phyloP scores from a whole-genome alignment of 2,797 vertebrate genomes.

The Molossus molossus region DNA sequence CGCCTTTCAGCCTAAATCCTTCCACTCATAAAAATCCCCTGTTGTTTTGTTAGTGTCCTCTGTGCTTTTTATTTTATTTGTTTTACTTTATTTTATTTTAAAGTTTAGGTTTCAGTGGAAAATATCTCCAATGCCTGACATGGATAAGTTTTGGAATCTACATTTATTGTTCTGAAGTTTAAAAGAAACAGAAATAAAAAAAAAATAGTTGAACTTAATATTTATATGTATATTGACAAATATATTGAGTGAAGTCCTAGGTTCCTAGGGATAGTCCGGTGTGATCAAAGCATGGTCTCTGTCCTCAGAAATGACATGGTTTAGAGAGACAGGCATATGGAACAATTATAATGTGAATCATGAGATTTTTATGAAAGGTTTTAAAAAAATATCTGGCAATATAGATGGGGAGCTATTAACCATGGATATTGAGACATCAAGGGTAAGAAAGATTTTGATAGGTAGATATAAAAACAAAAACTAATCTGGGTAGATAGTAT shows the following conservation, averaged over 20 bases:
- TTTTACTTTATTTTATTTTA: slow-evolving; percentile 65
- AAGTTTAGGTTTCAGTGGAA: slow-evolving; percentile 48
- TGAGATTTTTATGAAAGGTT: background rate
- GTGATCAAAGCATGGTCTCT: background rate
- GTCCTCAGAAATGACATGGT: background rate
- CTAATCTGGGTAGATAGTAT: background rate
- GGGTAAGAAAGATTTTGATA: background rate
- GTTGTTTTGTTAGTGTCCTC: slow-evolving; percentile 65
- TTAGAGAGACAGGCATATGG: background rate
- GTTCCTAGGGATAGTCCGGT: background rate
- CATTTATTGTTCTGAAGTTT: slow-evolving; percentile 22
- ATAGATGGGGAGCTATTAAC: background rate
- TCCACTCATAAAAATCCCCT: slow-evolving; percentile 75
- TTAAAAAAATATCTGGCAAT: background rate
- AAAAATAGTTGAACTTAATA: slow-evolving; percentile 1
- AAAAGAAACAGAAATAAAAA: slow-evolving; percentile 51
- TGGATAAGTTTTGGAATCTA: background rate
- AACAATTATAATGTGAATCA: slow-evolving; percentile 4
- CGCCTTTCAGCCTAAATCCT: slow-evolving; percentile 81
- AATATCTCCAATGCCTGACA: slow-evolving; percentile 31
- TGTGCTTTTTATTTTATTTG: slow-evolving; percentile 59
- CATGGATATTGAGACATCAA: background rate
- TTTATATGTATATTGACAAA: background rate
- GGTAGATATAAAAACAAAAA: background rate
- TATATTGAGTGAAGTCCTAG: slow-evolving; percentile 12